Conservation (phyloP, 2,888 invertebrate genomes). For the Reticulitermes lucifugus region DNA sequence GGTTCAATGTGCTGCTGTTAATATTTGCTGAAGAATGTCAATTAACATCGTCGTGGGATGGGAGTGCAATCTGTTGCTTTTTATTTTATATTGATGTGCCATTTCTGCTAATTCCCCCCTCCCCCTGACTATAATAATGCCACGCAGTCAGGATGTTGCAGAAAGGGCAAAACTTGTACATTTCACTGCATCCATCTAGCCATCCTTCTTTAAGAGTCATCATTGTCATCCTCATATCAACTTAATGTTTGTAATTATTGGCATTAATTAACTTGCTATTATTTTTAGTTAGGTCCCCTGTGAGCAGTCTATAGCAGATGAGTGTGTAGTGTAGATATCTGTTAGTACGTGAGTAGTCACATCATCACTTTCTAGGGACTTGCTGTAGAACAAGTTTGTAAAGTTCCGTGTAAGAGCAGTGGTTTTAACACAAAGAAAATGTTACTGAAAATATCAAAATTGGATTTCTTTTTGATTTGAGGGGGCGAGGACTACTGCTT, state of each 20-base stretch:
- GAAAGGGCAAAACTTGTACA: neutral
- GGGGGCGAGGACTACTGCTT: slow-evolving; percentile 13
- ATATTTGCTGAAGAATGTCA: neutral
- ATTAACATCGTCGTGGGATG: slow-evolving; percentile 11
- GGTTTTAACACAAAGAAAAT: slow-evolving; percentile 1
- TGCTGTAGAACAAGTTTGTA: slow-evolving; percentile 14
- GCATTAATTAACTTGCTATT: neutral
- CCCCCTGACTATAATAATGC: neutral
- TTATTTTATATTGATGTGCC: neutral
- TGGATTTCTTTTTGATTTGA: neutral
- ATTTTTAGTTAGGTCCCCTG: slow-evolving; percentile 4
- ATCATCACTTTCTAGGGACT: slow-evolving; percentile 12
- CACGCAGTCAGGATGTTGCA: neutral
- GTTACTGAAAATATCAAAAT: neutral
- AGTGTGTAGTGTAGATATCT: neutral
- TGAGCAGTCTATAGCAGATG: neutral
- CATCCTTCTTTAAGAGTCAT: neutral
- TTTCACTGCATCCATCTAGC: neutral
- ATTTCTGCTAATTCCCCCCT: slow-evolving; percentile 9
- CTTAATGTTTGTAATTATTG: slow-evolving; percentile 4
- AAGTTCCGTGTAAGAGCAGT: neutral
- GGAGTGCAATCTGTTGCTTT: slow-evolving; percentile 12
- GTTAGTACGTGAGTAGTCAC: neutral
- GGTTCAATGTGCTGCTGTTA: neutral
- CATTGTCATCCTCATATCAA: slow-evolving; percentile 6